Percentiles rank a stretch among this genome's conserved stretches.
These are phyloP conservation scores for Nysson spinosus DNA, from an alignment of 2,888 invertebrate genomes.

Conservation along the genomic window DNA sequence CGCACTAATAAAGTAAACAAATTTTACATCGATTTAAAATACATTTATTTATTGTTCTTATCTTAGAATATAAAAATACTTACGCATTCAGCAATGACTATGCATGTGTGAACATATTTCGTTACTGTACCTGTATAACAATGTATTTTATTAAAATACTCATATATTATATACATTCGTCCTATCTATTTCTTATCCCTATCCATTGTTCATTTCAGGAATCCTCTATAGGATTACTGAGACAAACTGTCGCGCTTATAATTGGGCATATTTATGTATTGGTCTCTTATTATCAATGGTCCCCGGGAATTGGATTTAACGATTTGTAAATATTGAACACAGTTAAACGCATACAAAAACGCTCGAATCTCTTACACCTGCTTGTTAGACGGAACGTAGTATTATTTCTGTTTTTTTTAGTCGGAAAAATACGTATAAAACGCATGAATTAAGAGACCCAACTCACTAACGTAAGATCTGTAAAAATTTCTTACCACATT, in stretches of 20 bases:
- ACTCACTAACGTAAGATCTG: constrained; percentile 57
- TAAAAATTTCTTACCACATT: constrained; percentile 61
- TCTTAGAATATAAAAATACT: constrained; percentile 73
- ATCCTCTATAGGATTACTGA: constrained; percentile 65
- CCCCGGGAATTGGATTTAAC: constrained; percentile 4
- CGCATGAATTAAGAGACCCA: constrained; percentile 56
- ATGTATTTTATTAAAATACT: constrained; percentile 67
- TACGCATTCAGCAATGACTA: constrained; percentile 70
- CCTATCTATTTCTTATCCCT: constrained; percentile 61
- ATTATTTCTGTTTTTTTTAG: not conserved
- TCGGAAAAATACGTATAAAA: constrained; percentile 20
- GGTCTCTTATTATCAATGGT: constrained; percentile 44
- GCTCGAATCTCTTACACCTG: too few species aligned
- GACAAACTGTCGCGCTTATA: constrained; percentile 64
- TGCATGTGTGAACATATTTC: constrained; percentile 67
- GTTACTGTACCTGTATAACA: constrained; percentile 67
- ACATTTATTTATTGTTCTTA: constrained; percentile 64
- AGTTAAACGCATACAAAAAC: too few species aligned
- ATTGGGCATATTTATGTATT: constrained; percentile 45
- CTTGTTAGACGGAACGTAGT: not conserved
- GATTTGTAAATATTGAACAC: constrained; percentile 10
- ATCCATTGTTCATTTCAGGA: constrained; percentile 61
- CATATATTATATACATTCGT: constrained; percentile 67
- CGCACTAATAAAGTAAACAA: constrained; percentile 11
- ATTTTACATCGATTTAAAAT: constrained; percentile 40